Evolutionary conservation across 1,140 invertebrate genomes (phyloP).

Genomic region (Zaprionus vittiger): DNA sequence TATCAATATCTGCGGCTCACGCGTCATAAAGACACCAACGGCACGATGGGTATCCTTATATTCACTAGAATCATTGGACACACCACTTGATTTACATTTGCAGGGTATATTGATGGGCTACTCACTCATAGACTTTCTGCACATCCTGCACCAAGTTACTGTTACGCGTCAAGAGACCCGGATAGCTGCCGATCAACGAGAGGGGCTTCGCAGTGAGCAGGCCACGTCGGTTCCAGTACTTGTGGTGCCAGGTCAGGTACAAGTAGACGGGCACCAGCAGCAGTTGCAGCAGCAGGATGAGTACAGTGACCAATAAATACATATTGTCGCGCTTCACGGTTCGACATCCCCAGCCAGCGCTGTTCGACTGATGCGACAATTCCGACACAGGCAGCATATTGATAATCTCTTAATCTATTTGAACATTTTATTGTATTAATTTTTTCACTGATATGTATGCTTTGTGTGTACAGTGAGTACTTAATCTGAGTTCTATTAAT

Average conservation of each 20-base stretch:
- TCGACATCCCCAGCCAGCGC: constrained; percentile 35
- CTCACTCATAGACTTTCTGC: constrained; percentile 69
- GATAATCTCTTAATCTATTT: too few relatives aligned
- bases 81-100: neutral
- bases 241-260: constrained; percentile 83
- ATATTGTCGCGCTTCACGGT: constrained; percentile 45
- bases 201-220: constrained; percentile 74
- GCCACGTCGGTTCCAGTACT: constrained; percentile 74
- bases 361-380: constrained; percentile 19
- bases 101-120: neutral
- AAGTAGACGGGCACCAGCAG: constrained; percentile 66
- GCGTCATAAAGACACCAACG: constrained; percentile 84
- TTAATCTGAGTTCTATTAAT: too few relatives aligned
- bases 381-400: neutral
- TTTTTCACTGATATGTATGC: too few relatives aligned
- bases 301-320: constrained; percentile 43
- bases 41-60: constrained; percentile 62
- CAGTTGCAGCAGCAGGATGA: constrained; percentile 47
- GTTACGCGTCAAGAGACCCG: constrained; percentile 76
- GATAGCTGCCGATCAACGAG: constrained; percentile 84
- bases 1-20: constrained; percentile 84
- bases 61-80: constrained; percentile 26
- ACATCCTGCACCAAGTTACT: constrained; percentile 69
- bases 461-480: too few relatives aligned
- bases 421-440: too few relatives aligned